Base-by-base conservation (phyloP, 2,888 invertebrate species). In the Melikaiella ostensackeni region DNA sequence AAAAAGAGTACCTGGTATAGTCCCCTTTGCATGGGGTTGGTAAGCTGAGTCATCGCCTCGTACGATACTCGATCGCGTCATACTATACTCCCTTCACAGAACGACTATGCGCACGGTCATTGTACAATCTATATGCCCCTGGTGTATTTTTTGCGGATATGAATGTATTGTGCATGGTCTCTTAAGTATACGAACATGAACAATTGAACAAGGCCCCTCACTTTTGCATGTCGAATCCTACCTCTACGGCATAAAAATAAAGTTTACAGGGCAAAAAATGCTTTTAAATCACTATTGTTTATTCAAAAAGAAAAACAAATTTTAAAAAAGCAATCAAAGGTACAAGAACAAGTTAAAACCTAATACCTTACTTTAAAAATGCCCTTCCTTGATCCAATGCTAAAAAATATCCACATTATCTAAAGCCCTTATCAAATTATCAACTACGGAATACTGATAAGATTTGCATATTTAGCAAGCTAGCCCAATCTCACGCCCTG, bases 41-140 rank as follows among this genome's bases (percentile, higher is more conserved):
- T 79, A 81, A 86, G 89, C 89, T 88, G 88, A 88, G 88, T 88
- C 88, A 88, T 88, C 88, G 86, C 82, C 84, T 85, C 82, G 83
- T 85, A 82, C 86, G 87, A 87, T 89, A 88, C 88, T 88, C 86
- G 84, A 89, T 88, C 86, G 85, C 88, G 86, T 87, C 87, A 83
- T 83, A 83, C 84, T 84, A 81, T 81, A 80, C 81, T 83, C 79
- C 85, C 86, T 83, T 82, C 74, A 59, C 77, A 74, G 8, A 70
- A 19, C 1, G 16, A 59, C 57, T 80, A 79, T 80, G 57, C 76
- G 66, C 30, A 35, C 70, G 74, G 62, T 76, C 79, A 30, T 70
- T 50, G 50, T 73, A 73, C n/a, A 27, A 74, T 50, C 19, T 11
- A n/a, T 13, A 11, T n/a, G 4, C n/a, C 7, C 42, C 0, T 33